A percentile compares a stretch with the other conserved stretches of the same genome.
Evolutionary conservation across 2,113 vertebrate genomes (phyloP).

Genomic region (Shinisaurus crocodilurus): DNA sequence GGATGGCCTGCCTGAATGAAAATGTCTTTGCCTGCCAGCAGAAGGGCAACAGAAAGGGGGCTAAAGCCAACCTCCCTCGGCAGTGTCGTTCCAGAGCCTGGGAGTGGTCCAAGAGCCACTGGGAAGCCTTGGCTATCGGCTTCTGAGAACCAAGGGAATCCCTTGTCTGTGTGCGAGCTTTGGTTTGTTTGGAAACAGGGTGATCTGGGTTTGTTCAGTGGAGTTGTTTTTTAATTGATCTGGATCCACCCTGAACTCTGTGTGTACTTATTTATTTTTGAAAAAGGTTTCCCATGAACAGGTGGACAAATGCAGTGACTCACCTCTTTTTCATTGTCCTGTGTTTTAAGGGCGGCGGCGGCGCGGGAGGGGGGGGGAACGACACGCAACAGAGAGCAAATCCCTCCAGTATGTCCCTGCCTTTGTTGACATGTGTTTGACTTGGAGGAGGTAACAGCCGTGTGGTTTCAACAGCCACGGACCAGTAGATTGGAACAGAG

Average conservation of each 20-base stretch:
- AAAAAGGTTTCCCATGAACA: background rate
- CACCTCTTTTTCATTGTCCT: background rate
- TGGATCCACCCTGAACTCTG: background rate
- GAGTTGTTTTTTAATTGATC: background rate
- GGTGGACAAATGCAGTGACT: background rate
- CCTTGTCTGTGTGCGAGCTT: background rate
- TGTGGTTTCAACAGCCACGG: background rate
- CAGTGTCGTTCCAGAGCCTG: too few relatives aligned
- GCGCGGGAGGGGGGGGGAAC: too few relatives aligned
- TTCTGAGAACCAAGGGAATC: background rate
- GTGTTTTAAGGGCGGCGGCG: background rate
- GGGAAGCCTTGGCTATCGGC: background rate
- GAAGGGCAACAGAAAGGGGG: too few relatives aligned
- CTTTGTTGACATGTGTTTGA: background rate
- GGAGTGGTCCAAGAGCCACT: background rate
- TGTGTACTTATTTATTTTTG: background rate
- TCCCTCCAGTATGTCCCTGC: background rate
- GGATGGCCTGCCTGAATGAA: too few relatives aligned
- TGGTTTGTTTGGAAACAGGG: background rate
- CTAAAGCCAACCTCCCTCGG: too few relatives aligned
- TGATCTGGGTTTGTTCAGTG: background rate
- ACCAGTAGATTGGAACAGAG: background rate
- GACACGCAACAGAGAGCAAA: background rate
- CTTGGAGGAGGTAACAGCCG: background rate
- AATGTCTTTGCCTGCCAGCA: too few relatives aligned